Evolutionary conservation across 2,888 invertebrate species (phyloP).

Genomic region (Hemithea aestivaria): DNA sequence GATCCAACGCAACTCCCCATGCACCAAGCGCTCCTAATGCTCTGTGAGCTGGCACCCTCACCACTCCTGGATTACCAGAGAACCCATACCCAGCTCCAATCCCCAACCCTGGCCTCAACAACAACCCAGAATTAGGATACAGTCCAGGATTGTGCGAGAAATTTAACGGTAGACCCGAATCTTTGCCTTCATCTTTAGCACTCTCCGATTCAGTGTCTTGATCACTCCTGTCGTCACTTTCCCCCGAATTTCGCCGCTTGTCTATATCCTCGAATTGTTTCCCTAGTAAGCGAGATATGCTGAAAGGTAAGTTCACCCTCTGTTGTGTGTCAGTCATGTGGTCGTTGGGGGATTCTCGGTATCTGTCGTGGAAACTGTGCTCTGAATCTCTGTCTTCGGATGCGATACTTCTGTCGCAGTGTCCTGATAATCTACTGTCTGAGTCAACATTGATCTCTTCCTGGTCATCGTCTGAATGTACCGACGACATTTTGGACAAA

Average conservation of each 20-base stretch:
- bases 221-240: conserved; percentile 73
- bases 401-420: conserved; percentile 71
- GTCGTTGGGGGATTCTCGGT: conserved; percentile 70
- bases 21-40: conserved; percentile 74
- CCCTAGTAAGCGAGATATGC: conserved; percentile 89
- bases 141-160: conserved; percentile 66
- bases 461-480: conserved; percentile 81
- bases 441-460: conserved; percentile 84
- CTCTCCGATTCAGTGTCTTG: conserved; percentile 74
- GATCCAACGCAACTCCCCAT: conserved; percentile 81
- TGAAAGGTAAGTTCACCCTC: conserved; percentile 84
- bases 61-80: conserved; percentile 85
- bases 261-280: conserved; percentile 85
- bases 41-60: conserved; percentile 90
- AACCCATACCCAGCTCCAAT: conserved; percentile 76
- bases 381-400: conserved; percentile 79
- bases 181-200: conserved; percentile 68
- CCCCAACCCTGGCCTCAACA: conserved; percentile 68
- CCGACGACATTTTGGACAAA: conserved; percentile 63
- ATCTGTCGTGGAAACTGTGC: conserved; percentile 72
- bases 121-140: conserved; percentile 61
- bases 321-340: conserved; percentile 74
- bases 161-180: conserved; percentile 58
- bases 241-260: conserved; percentile 69
- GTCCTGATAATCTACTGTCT: conserved; percentile 80